Conservation (phyloP, 1,140 invertebrate species). For the Drosophila baimaii region DNA sequence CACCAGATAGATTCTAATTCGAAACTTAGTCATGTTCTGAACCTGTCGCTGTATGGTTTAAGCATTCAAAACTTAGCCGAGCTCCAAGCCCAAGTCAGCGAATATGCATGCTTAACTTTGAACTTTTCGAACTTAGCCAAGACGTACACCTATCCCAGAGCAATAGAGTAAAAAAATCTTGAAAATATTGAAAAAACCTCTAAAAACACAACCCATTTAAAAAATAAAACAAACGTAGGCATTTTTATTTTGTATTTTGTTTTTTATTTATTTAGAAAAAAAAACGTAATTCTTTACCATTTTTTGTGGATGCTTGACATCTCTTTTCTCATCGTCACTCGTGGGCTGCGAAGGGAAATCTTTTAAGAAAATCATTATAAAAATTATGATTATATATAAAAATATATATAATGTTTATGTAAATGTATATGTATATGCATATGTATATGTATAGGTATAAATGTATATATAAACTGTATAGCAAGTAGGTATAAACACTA, state of each 20-base stretch:
- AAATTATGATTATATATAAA: conserved; percentile 40
- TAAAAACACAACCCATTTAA: background rate
- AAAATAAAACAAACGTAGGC: background rate
- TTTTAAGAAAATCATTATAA: conserved; percentile 60
- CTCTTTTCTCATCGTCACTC: conserved; percentile 47
- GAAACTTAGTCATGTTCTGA: too few relatives aligned
- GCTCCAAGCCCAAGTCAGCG: too few relatives aligned
- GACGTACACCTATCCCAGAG: too few relatives aligned
- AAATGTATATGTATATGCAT: conserved; percentile 28
- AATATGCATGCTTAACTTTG: too few relatives aligned
- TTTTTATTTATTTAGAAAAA: conserved; percentile 51
- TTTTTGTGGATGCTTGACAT: conserved; percentile 44
- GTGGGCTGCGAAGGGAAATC: conserved; percentile 64
- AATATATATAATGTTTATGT: conserved; percentile 25
- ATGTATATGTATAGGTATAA: conserved; percentile 25
- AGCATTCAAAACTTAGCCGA: too few relatives aligned
- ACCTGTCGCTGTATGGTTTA: too few relatives aligned
- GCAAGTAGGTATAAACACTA: conserved; percentile 39
- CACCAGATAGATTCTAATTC: too few relatives aligned
- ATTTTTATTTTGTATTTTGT: conserved; percentile 7
- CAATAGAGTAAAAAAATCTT: too few relatives aligned
- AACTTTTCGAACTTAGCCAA: too few relatives aligned
- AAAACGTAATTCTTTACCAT: conserved; percentile 40
- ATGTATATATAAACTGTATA: conserved; percentile 17
- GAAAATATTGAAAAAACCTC: too few relatives aligned